Evolutionary conservation across 2,797 vertebrate genomes (phyloP).

Genomic region (Lagocephalus sceleratus): DNA sequence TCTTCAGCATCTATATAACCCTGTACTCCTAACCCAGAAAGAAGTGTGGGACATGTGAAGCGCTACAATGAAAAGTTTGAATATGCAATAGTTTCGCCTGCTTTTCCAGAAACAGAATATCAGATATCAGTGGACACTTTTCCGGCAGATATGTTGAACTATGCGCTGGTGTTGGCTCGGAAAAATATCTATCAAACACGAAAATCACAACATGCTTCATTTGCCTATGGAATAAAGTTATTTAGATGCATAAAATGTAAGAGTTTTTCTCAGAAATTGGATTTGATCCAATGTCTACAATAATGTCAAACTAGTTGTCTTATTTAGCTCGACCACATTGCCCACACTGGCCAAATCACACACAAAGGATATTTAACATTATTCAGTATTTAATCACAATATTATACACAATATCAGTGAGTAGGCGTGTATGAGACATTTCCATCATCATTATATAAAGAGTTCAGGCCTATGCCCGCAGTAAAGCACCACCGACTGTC

Average conservation of each 20-base stretch:
- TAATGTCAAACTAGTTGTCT: too few relatives aligned
- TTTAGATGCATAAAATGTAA: too few relatives aligned
- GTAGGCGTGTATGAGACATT: not conserved
- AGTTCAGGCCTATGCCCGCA: not conserved
- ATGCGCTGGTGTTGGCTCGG: conserved; percentile 2
- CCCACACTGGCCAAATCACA: too few relatives aligned
- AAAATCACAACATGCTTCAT: conserved; percentile 2
- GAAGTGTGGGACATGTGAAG: conserved; percentile 47
- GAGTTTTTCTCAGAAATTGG: too few relatives aligned
- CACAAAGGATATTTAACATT: too few relatives aligned
- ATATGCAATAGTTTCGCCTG: conserved; percentile 29
- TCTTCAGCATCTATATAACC: too few relatives aligned
- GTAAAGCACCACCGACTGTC: conserved; percentile 17
- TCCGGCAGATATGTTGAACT: conserved; percentile 11
- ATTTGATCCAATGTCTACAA: too few relatives aligned
- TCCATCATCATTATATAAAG: not conserved
- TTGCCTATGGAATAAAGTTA: not conserved
- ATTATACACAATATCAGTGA: not conserved
- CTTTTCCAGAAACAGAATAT: conserved; percentile 21
- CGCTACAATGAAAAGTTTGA: conserved; percentile 26
- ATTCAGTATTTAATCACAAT: conserved; percentile 1
- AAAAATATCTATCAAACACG: conserved; percentile 12
- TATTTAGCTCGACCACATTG: too few relatives aligned
- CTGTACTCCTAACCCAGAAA: too few relatives aligned
- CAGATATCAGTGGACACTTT: conserved; percentile 7